Evolutionary conservation across 1,140 invertebrate species (phyloP), one percentile per base, ranked within the genome.

Genomic region (Drosophila kohkoa): DNA sequence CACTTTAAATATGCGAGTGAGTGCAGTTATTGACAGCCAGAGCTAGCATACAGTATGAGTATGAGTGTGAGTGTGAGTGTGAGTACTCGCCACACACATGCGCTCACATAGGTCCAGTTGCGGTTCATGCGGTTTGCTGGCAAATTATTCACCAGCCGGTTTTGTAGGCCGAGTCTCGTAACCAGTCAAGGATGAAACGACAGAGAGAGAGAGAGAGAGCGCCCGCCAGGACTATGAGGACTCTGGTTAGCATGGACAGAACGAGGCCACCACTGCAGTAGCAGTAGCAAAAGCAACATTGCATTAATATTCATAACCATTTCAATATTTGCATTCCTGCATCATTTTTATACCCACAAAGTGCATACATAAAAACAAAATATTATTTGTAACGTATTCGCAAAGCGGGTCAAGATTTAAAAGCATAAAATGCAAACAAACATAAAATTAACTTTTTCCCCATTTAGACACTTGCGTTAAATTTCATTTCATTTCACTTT

Each of bases 281-380:
- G 63, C 35, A 38, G 8, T 8, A 10, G 63, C 51, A 51, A 46
- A 25, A 43, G 49, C 62, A 65, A 51, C 52, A 30, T 15, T 35
- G 63, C 63, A 55, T 65, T 55, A 54, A 65, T 55, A 65, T 65
- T 65, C 63, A 65, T 65, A 65, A 55, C 63, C 63, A 55, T 55
- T 65, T 65, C 63, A 65, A 65, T 65, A 65, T 65, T 65, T 65
- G 63, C 63, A 46, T 55, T 65, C 49, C 63, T 65, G 62, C 48
- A 64, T 64, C 35, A 30, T 35, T 55, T 64, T 55, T 20, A 11
- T 41, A 25, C 3, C 35, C 54, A 38, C 38, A 57, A 57, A 57
- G 54, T 57, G 54, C 7, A 38, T 57, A 35, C 3, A 38, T 41
- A 41, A 57, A 57, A 41, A 20, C 13, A 35, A 8, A 54, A 8